Percentiles rank a stretch among this genome's conserved stretches.
phyloP scores from a whole-genome alignment of 2,888 invertebrate genomes.

The Spilosoma lubricipeda region DNA sequence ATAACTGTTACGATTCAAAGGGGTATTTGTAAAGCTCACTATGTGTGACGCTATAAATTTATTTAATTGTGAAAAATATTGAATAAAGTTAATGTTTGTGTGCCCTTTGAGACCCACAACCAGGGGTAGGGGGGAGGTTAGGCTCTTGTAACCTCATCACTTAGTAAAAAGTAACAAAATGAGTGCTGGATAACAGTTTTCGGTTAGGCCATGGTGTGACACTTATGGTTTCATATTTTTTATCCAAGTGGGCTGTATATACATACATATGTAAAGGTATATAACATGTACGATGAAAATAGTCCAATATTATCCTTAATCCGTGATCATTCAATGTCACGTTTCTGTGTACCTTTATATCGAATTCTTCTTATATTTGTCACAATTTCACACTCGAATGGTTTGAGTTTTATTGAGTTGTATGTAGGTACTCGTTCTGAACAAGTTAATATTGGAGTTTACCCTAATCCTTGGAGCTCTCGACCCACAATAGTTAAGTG shows the following conservation, averaged over 20 bases:
- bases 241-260: no score
- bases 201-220: no score
- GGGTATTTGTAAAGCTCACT: neutral
- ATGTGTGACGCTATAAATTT: neutral
- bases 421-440: constrained; percentile 35
- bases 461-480: constrained; percentile 55
- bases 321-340: neutral
- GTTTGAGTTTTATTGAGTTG: constrained; percentile 40
- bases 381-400: constrained; percentile 37
- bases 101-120: no score
- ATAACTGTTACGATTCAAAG: constrained; percentile 33
- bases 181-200: no score
- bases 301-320: neutral
- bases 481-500: constrained; percentile 59
- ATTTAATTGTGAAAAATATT: no score
- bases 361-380: constrained; percentile 29
- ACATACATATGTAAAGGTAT: neutral
- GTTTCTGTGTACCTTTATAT: constrained; percentile 11
- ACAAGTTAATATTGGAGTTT: constrained; percentile 49
- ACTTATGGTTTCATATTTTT: no score
- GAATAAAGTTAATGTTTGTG: no score
- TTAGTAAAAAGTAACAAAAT: no score
- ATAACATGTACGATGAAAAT: neutral
- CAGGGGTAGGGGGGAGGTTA: no score
- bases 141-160: no score